These are phyloP conservation scores for Agriotes lineatus DNA, from an alignment of 2,888 invertebrate species.

Conservation along the genomic window DNA sequence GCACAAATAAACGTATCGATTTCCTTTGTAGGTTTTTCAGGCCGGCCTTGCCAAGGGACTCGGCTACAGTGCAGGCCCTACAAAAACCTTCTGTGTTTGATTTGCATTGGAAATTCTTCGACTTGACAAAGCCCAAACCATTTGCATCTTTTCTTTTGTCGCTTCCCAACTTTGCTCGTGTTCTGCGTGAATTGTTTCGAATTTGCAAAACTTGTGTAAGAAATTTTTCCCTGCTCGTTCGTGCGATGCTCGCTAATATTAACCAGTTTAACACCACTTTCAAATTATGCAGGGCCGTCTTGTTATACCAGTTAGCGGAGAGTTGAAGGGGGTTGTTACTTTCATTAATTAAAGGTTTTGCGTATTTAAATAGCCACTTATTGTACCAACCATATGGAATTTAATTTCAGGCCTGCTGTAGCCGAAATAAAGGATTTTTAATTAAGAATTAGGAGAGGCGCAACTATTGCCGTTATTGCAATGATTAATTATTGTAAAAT, in stretches of 20 bases:
- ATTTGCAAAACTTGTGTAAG: slow-evolving; percentile 46
- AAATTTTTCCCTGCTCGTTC: slow-evolving; percentile 34
- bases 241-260: slow-evolving; percentile 16
- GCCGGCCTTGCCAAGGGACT: not conserved
- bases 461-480: no score
- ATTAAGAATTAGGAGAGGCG: no score
- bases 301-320: not conserved
- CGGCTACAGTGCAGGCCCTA: slow-evolving; percentile 16
- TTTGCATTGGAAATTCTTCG: slow-evolving; percentile 53
- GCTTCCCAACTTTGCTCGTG: slow-evolving; percentile 26
- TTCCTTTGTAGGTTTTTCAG: not conserved
- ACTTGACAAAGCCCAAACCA: slow-evolving; percentile 50
- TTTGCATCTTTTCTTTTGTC: slow-evolving; percentile 51
- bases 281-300: slow-evolving; percentile 7
- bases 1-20: slow-evolving; percentile 17
- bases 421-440: no score
- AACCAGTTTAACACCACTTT: slow-evolving; percentile 15
- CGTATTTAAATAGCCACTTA: no score
- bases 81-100: slow-evolving; percentile 49
- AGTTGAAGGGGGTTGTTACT: not conserved
- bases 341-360: slow-evolving; percentile 10
- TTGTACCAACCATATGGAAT: no score
- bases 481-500: no score
- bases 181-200: slow-evolving; percentile 42
- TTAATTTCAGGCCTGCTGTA: no score